Percentiles rank a stretch among this genome's conserved stretches.
phyloP scores from a whole-genome alignment of 2,113 vertebrate species.

The cattle (Bos taurus) region ARS-UCD2.0 NC_037333.1:117094001-117094500 shows the following conservation, averaged over 20 bases:
- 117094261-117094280: background rate
- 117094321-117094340: background rate
- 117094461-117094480: accelerated
- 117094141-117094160: background rate
- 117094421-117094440: background rate
- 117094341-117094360: background rate
- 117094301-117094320: background rate
- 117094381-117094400: background rate
- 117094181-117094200: background rate
- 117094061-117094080: background rate
- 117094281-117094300: background rate
- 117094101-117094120: background rate
- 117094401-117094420: accelerated
- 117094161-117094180: background rate
- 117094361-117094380: background rate
- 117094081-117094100: background rate
- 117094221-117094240: background rate
- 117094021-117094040: background rate
- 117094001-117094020: background rate
- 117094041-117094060: background rate
- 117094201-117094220: background rate
- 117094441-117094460: accelerated
- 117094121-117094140: background rate
- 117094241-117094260: background rate
- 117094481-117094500: accelerated